Conservation (phyloP, 2,888 invertebrate species). For the Brachyptera putata region DNA sequence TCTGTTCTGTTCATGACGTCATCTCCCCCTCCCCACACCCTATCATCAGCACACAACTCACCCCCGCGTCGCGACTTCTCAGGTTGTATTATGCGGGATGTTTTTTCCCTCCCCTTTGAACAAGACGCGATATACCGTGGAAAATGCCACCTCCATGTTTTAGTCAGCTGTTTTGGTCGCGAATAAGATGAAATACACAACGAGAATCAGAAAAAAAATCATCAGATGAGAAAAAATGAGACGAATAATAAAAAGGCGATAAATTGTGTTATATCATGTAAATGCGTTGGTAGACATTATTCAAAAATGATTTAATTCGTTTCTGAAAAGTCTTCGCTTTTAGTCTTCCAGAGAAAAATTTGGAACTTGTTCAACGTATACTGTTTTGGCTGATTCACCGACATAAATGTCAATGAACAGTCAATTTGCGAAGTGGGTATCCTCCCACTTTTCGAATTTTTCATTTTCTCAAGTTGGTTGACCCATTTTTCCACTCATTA, state of each 20-base stretch:
- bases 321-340: too few species aligned
- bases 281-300: not conserved
- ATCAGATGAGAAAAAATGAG: not conserved
- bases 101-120: not conserved
- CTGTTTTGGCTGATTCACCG: too few species aligned
- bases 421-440: too few species aligned
- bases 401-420: too few species aligned
- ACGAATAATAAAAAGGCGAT: slow-evolving; percentile 10
- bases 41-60: not conserved
- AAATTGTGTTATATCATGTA: slow-evolving; percentile 1
- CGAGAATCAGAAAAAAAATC: not conserved
- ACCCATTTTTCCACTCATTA: too few species aligned
- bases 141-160: slow-evolving; percentile 11
- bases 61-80: not conserved
- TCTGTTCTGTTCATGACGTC: slow-evolving; percentile 12
- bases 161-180: slow-evolving; percentile 15
- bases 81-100: not conserved
- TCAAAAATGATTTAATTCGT: too few species aligned
- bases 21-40: not conserved
- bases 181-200: slow-evolving; percentile 3
- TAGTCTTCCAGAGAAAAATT: too few species aligned
- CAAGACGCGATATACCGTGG: not conserved
- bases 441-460: too few species aligned
- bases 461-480: too few species aligned
- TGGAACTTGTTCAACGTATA: too few species aligned